Percentiles rank a stretch among this genome's conserved stretches.
Conservation (phyloP, 1,140 invertebrate species). For the Alviniconcha marisindica region DNA sequence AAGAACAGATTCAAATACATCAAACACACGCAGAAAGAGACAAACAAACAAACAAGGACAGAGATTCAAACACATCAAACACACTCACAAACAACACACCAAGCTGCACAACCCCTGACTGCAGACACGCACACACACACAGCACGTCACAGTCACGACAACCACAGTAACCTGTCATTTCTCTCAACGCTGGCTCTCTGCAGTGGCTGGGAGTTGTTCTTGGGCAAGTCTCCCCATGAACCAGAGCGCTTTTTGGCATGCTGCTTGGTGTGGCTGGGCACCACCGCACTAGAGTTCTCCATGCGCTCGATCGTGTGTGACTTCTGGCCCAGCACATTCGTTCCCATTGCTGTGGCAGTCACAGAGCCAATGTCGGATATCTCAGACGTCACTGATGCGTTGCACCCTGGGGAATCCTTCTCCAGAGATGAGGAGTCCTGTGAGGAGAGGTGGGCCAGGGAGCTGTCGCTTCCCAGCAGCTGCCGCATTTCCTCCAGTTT, state of each 20-base stretch:
- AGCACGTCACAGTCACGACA: background rate
- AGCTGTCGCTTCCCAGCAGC: constrained; percentile 85
- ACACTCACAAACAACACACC: background rate
- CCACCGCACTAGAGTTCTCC: constrained; percentile 48
- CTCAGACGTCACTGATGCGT: constrained; percentile 38
- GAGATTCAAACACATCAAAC: background rate
- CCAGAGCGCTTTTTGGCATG: constrained; percentile 52
- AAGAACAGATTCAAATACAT: too few species aligned
- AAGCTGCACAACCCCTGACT: background rate
- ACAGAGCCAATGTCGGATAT: constrained; percentile 41
- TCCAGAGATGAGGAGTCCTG: constrained; percentile 53
- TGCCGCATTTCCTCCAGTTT: constrained; percentile 89
- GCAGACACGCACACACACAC: background rate
- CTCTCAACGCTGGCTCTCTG: constrained; percentile 31
- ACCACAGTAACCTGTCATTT: constrained; percentile 30
- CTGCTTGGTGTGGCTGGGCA: constrained; percentile 27
- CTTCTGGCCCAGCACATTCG: constrained; percentile 31
- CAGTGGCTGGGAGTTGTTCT: constrained; percentile 38
- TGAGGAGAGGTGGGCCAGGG: constrained; percentile 37
- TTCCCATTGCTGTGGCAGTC: background rate
- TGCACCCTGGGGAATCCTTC: constrained; percentile 50
- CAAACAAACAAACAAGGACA: background rate
- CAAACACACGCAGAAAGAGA: background rate
- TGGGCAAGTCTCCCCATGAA: constrained; percentile 54
- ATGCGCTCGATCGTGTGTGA: constrained; percentile 57